These are phyloP conservation scores for Enteromius argenteus DNA, from an alignment of 2,797 vertebrate genomes.

Conservation along the genomic window DNA sequence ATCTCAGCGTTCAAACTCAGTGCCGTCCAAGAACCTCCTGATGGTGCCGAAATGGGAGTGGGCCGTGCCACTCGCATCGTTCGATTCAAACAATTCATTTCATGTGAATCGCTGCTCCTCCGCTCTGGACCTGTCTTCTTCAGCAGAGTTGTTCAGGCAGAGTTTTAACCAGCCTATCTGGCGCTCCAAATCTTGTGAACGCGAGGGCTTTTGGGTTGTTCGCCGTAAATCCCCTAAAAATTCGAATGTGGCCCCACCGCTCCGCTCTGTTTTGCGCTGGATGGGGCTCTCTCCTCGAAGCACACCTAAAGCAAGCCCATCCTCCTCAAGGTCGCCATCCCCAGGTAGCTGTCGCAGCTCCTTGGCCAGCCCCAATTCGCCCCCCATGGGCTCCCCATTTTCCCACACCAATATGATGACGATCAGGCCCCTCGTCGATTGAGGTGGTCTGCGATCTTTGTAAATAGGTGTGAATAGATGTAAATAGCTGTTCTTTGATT, in stretches of 20 bases:
- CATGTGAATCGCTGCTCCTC: neutral
- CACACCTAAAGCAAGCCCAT: neutral
- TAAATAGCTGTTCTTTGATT: slow-evolving; percentile 16
- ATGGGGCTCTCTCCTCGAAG: slow-evolving; percentile 47
- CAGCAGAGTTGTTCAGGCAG: neutral
- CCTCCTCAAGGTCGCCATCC: slow-evolving; percentile 15
- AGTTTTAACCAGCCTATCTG: neutral
- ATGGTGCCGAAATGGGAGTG: neutral
- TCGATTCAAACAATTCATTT: neutral
- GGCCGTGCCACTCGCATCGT: neutral
- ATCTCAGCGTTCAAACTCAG: slow-evolving; percentile 25
- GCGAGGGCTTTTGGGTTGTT: neutral
- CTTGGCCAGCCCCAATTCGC: neutral
- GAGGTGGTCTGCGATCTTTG: neutral
- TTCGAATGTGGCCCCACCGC: accelerated
- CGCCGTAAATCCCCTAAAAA: accelerated
- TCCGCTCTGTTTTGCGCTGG: neutral
- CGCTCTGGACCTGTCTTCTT: slow-evolving; percentile 46
- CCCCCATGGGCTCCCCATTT: slow-evolving; percentile 45
- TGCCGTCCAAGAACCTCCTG: neutral
- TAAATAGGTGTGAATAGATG: slow-evolving; percentile 41
- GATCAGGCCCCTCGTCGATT: neutral
- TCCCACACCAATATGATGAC: slow-evolving; percentile 40
- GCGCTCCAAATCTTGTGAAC: slow-evolving; percentile 28
- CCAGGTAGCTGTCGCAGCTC: neutral